A percentile compares a stretch with the other conserved stretches of the same genome.
Conservation (phyloP, 2,888 invertebrate genomes). For the Heliconius sara region DNA sequence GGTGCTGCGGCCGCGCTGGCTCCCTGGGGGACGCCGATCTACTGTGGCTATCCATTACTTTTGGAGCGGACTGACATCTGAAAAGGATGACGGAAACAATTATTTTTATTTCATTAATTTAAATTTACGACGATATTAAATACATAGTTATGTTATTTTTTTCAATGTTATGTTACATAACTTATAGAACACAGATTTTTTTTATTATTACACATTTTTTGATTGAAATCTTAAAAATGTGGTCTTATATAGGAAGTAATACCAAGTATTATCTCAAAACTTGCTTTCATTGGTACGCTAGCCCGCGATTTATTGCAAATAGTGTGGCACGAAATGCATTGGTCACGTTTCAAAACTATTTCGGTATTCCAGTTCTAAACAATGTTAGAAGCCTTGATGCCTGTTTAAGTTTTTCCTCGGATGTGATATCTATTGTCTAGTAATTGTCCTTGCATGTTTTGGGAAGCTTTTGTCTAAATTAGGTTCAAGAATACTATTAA, state of each 20-base stretch:
- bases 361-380: conserved; percentile 45
- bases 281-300: conserved; percentile 27
- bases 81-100: conserved; percentile 46
- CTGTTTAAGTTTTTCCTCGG: conserved; percentile 32
- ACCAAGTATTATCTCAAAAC: conserved; percentile 16
- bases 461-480: neutral
- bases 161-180: neutral
- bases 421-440: neutral
- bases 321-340: conserved; percentile 52
- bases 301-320: conserved; percentile 45
- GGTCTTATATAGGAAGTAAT: conserved; percentile 21
- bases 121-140: neutral
- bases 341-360: conserved; percentile 49
- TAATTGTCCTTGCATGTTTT: neutral
- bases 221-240: neutral
- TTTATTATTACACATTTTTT: neutral
- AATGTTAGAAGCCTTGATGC: conserved; percentile 37
- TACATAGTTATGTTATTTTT: neutral
- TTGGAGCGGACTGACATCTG: conserved; percentile 82
- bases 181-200: neutral
- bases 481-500: neutral
- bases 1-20: conserved; percentile 76
- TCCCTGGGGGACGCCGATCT: conserved; percentile 82
- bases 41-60: conserved; percentile 80
- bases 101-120: neutral